Percentiles rank a stretch among this genome's conserved stretches.
Conservation (phyloP, 2,113 vertebrate species). For the Labeo catla region DNA sequence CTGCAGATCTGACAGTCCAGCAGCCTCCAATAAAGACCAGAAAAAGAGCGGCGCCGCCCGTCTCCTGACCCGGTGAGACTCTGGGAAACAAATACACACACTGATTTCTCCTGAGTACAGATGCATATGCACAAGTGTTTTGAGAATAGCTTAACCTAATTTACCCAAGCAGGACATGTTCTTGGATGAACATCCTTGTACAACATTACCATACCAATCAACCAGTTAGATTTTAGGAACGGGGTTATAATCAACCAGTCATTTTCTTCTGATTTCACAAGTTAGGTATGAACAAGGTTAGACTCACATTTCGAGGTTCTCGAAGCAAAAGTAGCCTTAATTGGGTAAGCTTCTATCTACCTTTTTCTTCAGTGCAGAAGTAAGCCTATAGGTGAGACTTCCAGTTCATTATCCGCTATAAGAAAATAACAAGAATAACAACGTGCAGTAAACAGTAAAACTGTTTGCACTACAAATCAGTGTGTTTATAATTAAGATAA, state of each 20-base stretch:
- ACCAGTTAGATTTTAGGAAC: not conserved
- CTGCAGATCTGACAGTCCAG: slow-evolving; percentile 61
- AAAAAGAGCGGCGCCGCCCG: slow-evolving; percentile 67
- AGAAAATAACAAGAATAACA: no score
- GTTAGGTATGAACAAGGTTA: not conserved
- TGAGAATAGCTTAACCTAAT: slow-evolving; percentile 1
- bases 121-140: not conserved
- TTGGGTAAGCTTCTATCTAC: not conserved
- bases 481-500: no score
- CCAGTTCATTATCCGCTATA: no score
- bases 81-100: slow-evolving; percentile 17
- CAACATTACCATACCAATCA: slow-evolving; percentile 2
- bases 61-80: slow-evolving; percentile 47
- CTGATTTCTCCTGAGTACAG: not conserved
- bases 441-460: no score
- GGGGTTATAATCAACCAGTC: not conserved
- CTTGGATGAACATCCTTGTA: not conserved
- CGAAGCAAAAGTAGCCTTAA: not conserved
- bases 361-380: no score
- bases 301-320: not conserved
- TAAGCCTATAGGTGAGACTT: no score
- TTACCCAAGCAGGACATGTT: slow-evolving; percentile 5
- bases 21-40: slow-evolving; percentile 72
- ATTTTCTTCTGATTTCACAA: not conserved
- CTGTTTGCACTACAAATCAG: no score